Conservation (phyloP, 2,113 vertebrate genomes). For the Esox niger region DNA sequence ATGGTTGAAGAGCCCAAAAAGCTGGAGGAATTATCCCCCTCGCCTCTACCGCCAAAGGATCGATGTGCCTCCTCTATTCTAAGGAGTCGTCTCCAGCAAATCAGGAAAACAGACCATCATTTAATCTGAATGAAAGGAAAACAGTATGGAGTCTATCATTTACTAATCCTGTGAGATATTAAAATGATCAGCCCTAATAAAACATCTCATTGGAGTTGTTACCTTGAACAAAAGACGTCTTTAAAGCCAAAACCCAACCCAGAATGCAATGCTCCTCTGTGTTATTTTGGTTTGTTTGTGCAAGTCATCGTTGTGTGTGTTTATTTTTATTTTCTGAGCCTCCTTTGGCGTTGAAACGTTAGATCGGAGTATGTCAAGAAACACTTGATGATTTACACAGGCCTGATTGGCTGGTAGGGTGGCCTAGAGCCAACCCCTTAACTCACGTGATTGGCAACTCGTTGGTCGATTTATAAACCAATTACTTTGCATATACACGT, state of each 20-base stretch:
- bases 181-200: neutral
- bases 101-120: neutral
- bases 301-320: too few species aligned
- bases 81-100: neutral
- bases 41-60: slow-evolving; percentile 38
- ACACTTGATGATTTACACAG: too few species aligned
- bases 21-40: slow-evolving; percentile 15
- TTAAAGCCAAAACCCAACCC: neutral
- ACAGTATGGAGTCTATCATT: neutral
- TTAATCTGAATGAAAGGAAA: neutral
- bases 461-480: too few species aligned
- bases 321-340: too few species aligned
- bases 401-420: too few species aligned
- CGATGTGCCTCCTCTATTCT: slow-evolving; percentile 14
- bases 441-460: too few species aligned
- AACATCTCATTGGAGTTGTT: neutral
- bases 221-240: neutral
- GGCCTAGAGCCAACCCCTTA: too few species aligned
- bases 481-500: too few species aligned
- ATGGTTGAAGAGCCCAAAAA: slow-evolving; percentile 30
- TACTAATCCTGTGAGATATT: neutral
- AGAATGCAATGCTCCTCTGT: neutral
- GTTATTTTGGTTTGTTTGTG: too few species aligned
- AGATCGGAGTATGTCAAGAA: too few species aligned
- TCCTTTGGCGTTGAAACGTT: too few species aligned